phyloP scores from a whole-genome alignment of 2,797 vertebrate species.

The Cynodonichthys magdalenae region DNA sequence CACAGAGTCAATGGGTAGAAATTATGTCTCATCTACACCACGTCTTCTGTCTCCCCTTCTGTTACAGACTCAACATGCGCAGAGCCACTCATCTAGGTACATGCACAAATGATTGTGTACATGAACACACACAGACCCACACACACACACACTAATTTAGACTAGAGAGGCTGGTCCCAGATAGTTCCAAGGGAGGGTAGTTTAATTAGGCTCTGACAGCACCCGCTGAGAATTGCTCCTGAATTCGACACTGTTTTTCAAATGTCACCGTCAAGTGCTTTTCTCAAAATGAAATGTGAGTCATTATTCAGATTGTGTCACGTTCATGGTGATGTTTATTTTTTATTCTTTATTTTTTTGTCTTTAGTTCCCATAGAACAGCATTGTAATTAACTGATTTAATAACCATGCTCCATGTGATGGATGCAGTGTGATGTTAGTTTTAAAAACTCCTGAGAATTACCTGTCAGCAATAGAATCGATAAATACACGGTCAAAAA shows the following conservation, averaged over 20 bases:
- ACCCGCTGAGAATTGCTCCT: conserved; percentile 68
- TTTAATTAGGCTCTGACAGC: conserved; percentile 76
- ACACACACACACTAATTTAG: conserved; percentile 6
- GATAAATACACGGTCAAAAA: conserved; percentile 20
- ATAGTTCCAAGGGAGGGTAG: conserved; percentile 39
- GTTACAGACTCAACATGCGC: conserved; percentile 27
- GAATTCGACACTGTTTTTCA: conserved; percentile 78
- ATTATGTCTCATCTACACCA: conserved; percentile 38
- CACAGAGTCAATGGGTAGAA: conserved; percentile 48
- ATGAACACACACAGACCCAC: background rate
- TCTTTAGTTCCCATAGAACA: conserved; percentile 27
- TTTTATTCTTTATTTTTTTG: background rate
- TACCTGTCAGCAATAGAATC: conserved; percentile 31
- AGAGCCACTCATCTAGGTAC: conserved; percentile 28
- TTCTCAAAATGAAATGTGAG: conserved; percentile 62
- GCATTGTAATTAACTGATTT: conserved; percentile 55
- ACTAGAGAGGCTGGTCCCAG: conserved; percentile 27
- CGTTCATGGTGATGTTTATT: conserved; percentile 20
- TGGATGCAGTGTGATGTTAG: conserved; percentile 29
- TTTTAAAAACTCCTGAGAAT: conserved; percentile 39
- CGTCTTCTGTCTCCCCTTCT: conserved; percentile 32
- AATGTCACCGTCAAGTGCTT: conserved; percentile 72
- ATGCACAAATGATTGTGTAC: conserved; percentile 2
- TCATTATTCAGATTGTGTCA: conserved; percentile 67
- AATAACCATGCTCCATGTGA: conserved; percentile 54